Percentiles rank a stretch among this genome's conserved stretches.
Evolutionary conservation across 1,140 invertebrate species (phyloP).

Genomic region (Vanessa tameamea): DNA sequence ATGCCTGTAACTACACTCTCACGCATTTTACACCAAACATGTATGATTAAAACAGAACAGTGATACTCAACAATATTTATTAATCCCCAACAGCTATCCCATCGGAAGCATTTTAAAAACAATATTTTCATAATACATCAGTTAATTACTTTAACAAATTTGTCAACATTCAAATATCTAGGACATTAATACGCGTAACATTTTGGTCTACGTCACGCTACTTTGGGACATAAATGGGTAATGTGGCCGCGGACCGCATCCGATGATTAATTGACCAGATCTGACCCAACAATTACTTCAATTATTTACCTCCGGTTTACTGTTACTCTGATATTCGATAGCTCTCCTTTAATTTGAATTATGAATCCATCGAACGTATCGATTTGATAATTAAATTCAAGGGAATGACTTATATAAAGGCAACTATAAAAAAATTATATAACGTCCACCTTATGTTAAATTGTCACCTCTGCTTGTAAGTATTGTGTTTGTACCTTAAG

Average conservation of each 20-base stretch:
- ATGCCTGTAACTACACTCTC: too few species aligned
- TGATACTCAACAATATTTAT: too few species aligned
- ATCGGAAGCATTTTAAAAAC: too few species aligned
- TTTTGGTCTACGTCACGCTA: constrained; percentile 45
- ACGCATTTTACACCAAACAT: too few species aligned
- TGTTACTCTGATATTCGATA: constrained; percentile 62
- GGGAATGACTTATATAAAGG: not conserved
- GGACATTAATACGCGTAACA: constrained; percentile 40
- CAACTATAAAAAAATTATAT: too few species aligned
- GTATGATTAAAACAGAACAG: too few species aligned
- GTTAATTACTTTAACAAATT: not conserved
- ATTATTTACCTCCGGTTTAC: constrained; percentile 75
- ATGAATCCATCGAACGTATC: constrained; percentile 40
- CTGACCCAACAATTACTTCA: constrained; percentile 77
- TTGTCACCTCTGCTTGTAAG: too few species aligned
- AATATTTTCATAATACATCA: too few species aligned
- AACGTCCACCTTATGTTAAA: too few species aligned
- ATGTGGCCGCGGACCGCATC: constrained; percentile 57
- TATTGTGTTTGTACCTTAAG: too few species aligned
- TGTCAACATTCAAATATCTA: not conserved
- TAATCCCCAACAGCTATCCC: too few species aligned
- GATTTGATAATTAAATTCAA: constrained; percentile 17
- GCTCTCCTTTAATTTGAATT: constrained; percentile 64
- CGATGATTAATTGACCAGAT: constrained; percentile 77
- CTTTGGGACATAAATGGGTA: constrained; percentile 68